Evolutionary conservation across 2,113 vertebrate species (phyloP).

Genomic region (Eptatretus burgeri): DNA sequence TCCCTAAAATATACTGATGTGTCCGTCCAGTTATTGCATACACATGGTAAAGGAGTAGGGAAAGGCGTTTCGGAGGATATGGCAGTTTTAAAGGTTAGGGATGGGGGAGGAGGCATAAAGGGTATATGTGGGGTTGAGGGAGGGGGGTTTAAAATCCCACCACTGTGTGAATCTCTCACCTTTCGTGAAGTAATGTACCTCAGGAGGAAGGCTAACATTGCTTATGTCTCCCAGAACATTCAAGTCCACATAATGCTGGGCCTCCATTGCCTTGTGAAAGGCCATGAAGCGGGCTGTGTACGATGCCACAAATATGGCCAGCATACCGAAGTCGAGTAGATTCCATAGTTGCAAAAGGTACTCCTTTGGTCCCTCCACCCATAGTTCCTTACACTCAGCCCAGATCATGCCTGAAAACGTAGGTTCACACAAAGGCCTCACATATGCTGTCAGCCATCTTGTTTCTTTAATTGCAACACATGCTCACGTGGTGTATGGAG

Average conservation of each 20-base stretch:
- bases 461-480: no score
- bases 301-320: slow-evolving; percentile 77
- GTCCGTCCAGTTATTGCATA: no score
- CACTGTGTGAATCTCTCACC: slow-evolving; percentile 22
- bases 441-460: no score
- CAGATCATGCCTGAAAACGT: slow-evolving; percentile 55
- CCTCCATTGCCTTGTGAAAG: slow-evolving; percentile 67
- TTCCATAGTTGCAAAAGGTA: slow-evolving; percentile 82
- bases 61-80: no score
- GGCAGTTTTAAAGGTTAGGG: no score
- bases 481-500: no score
- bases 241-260: slow-evolving; percentile 60
- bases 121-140: no score
- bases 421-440: background rate
- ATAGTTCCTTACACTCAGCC: slow-evolving; percentile 91
- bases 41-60: no score
- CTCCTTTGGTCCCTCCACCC: slow-evolving; percentile 63
- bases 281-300: slow-evolving; percentile 85
- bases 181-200: slow-evolving; percentile 72
- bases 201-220: slow-evolving; percentile 51
- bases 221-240: slow-evolving; percentile 38
- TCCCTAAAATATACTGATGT: no score
- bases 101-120: no score
- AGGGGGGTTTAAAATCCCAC: no score
- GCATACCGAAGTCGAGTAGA: slow-evolving; percentile 72